Evolutionary conservation across 2,113 vertebrate species (phyloP).

Genomic region (Probosciger aterrimus): DNA sequence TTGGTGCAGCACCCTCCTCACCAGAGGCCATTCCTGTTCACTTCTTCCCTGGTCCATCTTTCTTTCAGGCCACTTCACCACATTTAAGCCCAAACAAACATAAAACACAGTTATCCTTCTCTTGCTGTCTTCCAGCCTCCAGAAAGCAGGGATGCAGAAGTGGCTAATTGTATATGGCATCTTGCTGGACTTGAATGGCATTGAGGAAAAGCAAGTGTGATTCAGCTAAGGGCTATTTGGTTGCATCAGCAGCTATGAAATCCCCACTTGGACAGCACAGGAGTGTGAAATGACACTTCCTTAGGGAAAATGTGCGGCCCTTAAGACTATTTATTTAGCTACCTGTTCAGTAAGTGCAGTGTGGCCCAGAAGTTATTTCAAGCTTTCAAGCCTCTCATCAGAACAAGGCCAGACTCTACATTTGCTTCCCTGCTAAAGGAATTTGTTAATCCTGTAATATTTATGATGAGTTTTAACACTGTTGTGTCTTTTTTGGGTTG

Average conservation of each 20-base stretch:
- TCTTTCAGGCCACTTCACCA: background rate
- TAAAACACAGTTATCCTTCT: background rate
- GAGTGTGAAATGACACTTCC: background rate
- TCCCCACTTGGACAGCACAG: background rate
- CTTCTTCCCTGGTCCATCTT: background rate
- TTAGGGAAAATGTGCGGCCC: background rate
- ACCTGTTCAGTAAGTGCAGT: background rate
- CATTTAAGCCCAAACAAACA: background rate
- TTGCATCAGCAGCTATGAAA: background rate
- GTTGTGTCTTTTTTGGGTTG: background rate
- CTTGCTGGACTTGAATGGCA: background rate
- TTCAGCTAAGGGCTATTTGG: background rate
- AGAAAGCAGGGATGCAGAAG: background rate
- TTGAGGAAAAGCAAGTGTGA: constrained; percentile 15
- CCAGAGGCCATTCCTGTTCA: background rate
- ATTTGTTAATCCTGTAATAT: background rate
- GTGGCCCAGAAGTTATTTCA: background rate
- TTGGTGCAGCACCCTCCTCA: background rate
- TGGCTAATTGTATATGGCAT: background rate
- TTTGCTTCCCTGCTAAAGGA: background rate
- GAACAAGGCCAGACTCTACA: background rate
- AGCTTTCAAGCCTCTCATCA: background rate
- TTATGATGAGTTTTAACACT: background rate
- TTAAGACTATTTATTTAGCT: background rate
- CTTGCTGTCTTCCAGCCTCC: background rate